Percentiles rank a stretch among this genome's conserved stretches.
Conservation (phyloP, 2,113 vertebrate species). For the Marcusenius ussheri region DNA sequence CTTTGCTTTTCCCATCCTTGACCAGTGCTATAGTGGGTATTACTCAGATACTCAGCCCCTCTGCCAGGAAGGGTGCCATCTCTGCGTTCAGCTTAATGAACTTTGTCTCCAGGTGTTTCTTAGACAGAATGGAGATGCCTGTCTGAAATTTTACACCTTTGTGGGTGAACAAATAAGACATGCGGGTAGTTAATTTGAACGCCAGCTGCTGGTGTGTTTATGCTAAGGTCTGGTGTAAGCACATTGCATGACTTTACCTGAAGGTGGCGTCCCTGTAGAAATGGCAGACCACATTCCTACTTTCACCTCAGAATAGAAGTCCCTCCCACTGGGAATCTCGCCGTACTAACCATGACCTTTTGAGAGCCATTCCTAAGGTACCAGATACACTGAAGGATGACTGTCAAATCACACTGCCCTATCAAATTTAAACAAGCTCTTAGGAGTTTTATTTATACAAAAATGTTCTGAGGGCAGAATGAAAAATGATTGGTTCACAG, state of each 20-base stretch:
- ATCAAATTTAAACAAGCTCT: too few relatives aligned
- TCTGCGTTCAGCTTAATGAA: constrained; percentile 94
- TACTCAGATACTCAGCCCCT: constrained; percentile 79
- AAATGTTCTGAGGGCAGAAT: too few relatives aligned
- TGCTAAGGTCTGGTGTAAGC: background rate
- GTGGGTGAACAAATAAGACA: constrained; percentile 19
- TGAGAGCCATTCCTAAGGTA: constrained; percentile 81
- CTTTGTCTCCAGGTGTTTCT: constrained; percentile 93
- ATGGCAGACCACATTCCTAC: constrained; percentile 92
- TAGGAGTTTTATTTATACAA: too few relatives aligned
- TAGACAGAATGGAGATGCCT: constrained; percentile 59
- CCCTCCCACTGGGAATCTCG: constrained; percentile 88
- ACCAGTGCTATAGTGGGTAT: constrained; percentile 86
- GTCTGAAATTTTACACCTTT: constrained; percentile 45
- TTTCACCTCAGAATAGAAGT: constrained; percentile 94
- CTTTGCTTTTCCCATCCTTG: constrained; percentile 86
- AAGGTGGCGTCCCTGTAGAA: constrained; percentile 89
- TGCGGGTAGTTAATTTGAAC: background rate
- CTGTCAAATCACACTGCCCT: background rate
- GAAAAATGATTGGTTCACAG: too few relatives aligned
- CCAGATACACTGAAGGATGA: background rate
- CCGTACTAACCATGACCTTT: constrained; percentile 91
- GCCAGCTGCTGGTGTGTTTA: background rate
- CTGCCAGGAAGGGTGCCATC: constrained; percentile 90
- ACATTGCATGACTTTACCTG: constrained; percentile 61